Conservation (phyloP, 2,797 vertebrate genomes). For the Tokudaia muenninki region DNA sequence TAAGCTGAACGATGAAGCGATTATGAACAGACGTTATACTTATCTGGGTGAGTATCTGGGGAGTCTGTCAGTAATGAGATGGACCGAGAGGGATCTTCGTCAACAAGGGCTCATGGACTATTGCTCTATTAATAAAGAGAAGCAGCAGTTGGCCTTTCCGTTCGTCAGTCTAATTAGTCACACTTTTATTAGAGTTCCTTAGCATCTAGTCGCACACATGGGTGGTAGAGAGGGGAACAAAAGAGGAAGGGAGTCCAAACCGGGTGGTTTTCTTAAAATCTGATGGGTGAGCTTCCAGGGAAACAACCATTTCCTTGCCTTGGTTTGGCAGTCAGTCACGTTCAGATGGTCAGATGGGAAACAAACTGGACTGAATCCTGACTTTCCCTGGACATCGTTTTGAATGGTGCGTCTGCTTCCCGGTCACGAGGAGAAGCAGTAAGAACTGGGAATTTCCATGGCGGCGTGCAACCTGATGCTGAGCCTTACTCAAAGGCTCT, state of each 20-base stretch:
- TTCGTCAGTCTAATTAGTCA: background rate
- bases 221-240: background rate
- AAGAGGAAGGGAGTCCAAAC: background rate
- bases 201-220: too few species aligned
- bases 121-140: background rate
- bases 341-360: background rate
- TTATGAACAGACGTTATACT: conserved; percentile 94
- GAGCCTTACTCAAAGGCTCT: conserved; percentile 55
- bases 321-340: background rate
- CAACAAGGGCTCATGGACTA: accelerated
- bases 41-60: conserved; percentile 93
- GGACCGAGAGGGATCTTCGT: too few species aligned
- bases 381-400: background rate
- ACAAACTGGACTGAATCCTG: background rate
- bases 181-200: background rate
- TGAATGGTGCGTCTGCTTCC: background rate
- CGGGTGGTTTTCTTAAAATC: background rate
- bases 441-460: conserved; percentile 29
- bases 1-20: conserved; percentile 92
- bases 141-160: background rate
- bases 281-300: background rate
- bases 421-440: background rate
- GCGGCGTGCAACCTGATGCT: background rate
- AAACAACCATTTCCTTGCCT: background rate
- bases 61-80: background rate